Evolutionary conservation across 2,888 invertebrate genomes (phyloP), one percentile per base, ranked within the genome.

Genomic region (Sericinus montela): DNA sequence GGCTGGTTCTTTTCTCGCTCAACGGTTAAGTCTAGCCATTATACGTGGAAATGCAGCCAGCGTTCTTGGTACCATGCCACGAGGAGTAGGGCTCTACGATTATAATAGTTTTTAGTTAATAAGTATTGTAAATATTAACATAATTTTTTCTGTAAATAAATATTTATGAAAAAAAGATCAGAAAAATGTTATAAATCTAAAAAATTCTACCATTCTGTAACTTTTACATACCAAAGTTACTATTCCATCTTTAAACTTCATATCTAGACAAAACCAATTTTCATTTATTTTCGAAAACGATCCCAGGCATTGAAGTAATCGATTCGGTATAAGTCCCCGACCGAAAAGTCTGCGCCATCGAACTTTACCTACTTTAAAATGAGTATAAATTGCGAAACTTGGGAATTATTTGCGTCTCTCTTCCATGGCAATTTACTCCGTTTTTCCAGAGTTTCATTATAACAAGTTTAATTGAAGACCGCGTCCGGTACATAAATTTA

Each of bases 391-490:
- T 82, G 75, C 79, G 65, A 78, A 84, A 84, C 76, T 84, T 81
- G 61, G 72, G 69, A 80, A 75, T 80, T 80, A 83, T 83, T 82
- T 79, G 72, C 75, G 74, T 77, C 76, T 73, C 71, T 49, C 38
- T 60, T 71, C 71, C 69, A 67, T 67, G 71, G 75, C 75, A 77
- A 78, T 78, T 82, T 75, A 72, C 70, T 73, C 72, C 68, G 80
- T 81, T 83, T 81, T 83, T 80, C 71, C 73, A 71, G 68, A 74
- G 76, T 81, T 83, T 80, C 77, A 79, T 82, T 80, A 77, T 79
- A 82, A 82, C 80, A 81, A 83, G 79, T 84, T 85, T 83, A 83
- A 85, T 86, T 82, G 82, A 83, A 84, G 83, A 80, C 79, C 78
- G 73, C 75, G 78, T 78, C 80, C 80, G 75, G 78, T 77, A 74